Evolutionary conservation across 2,113 vertebrate genomes (phyloP), one percentile per base, ranked within the genome.

Genomic region (Solenodon paradoxus): DNA sequence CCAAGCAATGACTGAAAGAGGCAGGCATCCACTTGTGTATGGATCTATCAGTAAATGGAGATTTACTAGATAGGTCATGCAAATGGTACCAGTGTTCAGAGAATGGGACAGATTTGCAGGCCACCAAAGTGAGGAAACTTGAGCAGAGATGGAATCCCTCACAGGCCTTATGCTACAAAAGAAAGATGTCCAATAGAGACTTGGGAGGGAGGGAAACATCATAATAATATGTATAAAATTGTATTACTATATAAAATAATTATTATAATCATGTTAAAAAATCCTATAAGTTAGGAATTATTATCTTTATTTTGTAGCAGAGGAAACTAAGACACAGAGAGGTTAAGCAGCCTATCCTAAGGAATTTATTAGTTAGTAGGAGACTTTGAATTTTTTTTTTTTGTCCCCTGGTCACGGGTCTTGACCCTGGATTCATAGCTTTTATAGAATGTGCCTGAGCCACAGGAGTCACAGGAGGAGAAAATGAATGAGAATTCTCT

Each of bases 331-430:
- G 42, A 13, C 11, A 74, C 9, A 57, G 16, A 47, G 35, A 55
- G 24, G 11, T 83, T 63, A 92, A 59, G 30, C 40, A 49, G 11
- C 5, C 9, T 55, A 6, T 47, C 40, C 5, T 19, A 95, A 69
- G 4, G 20, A 45, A 63, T 8, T 15, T 71, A n/a, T 12, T 38
- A 61, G 49, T 96, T 86, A 61, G 30, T n/a, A 45, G 61, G n/a
- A 71, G 9, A 82, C 64, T 38, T 51, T n/a, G 4, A 91, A 82
- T 53, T 88, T n/a, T n/a, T n/a, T n/a, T n/a, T n/a, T n/a, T n/a
- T n/a, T n/a, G n/a, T n/a, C n/a, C n/a, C n/a, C n/a, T n/a, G n/a
- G n/a, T n/a, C n/a, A n/a, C n/a, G n/a, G n/a, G n/a, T n/a, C n/a
- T n/a, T n/a, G n/a, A n/a, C n/a, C n/a, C n/a, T n/a, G n/a, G n/a